A percentile compares a stretch with the other conserved stretches of the same genome.
Evolutionary conservation across 2,888 invertebrate genomes (phyloP).

Genomic region (Lasioglossum vierecki): DNA sequence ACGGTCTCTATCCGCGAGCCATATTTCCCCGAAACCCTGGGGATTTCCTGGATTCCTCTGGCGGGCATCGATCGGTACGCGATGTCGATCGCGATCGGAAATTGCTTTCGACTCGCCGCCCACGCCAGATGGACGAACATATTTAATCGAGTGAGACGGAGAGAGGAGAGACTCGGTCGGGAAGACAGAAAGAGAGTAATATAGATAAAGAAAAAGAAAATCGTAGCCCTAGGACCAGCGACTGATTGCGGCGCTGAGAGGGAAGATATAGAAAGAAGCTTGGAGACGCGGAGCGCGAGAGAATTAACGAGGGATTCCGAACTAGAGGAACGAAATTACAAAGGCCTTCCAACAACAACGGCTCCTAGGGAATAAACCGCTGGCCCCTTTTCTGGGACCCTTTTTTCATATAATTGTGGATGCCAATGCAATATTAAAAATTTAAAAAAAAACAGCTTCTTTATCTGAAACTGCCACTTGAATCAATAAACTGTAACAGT

Average conservation of each 20-base stretch:
- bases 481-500: no score
- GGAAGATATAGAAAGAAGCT: not conserved
- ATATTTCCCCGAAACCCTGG: constrained; percentile 3
- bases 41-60: constrained; percentile 36
- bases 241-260: not conserved
- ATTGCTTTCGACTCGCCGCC: constrained; percentile 40
- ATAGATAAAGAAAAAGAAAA: not conserved
- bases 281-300: not conserved
- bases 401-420: constrained; percentile 41
- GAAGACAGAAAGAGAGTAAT: not conserved
- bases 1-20: constrained; percentile 12
- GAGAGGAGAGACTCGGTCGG: not conserved
- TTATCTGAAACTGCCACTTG: no score
- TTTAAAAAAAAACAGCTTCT: no score
- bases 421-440: no score
- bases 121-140: constrained; percentile 47
- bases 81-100: constrained; percentile 41
- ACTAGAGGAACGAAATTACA: constrained; percentile 11
- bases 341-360: constrained; percentile 29
- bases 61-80: constrained; percentile 29
- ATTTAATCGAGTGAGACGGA: constrained; percentile 30
- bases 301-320: not conserved
- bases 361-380: constrained; percentile 44
- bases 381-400: constrained; percentile 22
- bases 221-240: not conserved